These are phyloP conservation scores for Pelecanoides urinatrix DNA, from an alignment of 2,113 vertebrate species.

Conservation along the genomic window DNA sequence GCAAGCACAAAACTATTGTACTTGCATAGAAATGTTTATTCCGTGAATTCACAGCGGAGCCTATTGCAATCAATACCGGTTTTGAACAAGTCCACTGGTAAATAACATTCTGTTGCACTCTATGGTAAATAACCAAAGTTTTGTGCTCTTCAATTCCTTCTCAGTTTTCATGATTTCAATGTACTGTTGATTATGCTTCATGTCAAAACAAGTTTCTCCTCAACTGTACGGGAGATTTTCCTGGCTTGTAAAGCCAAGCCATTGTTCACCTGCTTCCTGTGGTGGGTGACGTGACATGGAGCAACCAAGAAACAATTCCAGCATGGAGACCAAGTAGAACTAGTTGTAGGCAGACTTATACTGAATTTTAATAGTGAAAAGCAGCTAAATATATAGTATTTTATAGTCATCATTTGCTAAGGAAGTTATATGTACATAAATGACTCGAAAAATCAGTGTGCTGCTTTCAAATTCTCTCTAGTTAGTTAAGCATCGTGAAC, in stretches of 20 bases:
- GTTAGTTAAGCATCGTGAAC: neutral
- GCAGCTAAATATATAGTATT: neutral
- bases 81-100: neutral
- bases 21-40: neutral
- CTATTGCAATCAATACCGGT: neutral
- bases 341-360: neutral
- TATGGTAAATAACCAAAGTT: neutral
- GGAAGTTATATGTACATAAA: neutral
- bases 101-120: neutral
- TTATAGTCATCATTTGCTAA: neutral
- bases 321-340: neutral
- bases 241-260: neutral
- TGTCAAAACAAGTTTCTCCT: neutral
- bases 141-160: neutral
- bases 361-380: neutral
- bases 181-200: neutral
- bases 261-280: neutral
- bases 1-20: neutral
- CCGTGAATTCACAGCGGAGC: neutral
- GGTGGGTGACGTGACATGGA: neutral
- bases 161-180: neutral
- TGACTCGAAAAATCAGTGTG: neutral
- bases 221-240: neutral
- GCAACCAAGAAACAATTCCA: neutral
- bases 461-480: neutral